Conservation (phyloP, 2,888 invertebrate genomes). For the Drosophila setosimentum region DNA sequence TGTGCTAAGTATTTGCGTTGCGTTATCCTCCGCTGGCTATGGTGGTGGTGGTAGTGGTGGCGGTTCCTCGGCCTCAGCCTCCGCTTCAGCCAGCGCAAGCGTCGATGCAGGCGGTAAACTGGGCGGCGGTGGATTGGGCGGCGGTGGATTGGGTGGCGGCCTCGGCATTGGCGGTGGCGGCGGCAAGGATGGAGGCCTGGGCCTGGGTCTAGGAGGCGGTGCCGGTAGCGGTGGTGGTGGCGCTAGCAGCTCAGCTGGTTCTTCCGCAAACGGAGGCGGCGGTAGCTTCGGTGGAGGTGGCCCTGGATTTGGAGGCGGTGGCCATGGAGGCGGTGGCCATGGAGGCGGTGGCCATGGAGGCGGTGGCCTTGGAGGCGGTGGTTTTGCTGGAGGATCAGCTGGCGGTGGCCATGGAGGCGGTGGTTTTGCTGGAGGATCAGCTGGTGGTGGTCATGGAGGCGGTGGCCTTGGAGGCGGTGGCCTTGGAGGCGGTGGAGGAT, state of each 20-base stretch:
- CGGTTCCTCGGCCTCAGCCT: constrained; percentile 44
- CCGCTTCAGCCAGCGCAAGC: constrained; percentile 48
- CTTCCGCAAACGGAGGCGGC: constrained; percentile 26
- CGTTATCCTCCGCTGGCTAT: constrained; percentile 64
- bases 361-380: constrained; percentile 14
- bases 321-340: constrained; percentile 11
- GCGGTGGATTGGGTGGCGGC: constrained; percentile 13
- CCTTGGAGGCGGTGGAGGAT: constrained; percentile 8
- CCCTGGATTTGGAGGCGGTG: constrained; percentile 25
- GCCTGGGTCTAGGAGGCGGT: constrained; percentile 9
- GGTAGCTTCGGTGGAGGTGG: constrained; percentile 26
- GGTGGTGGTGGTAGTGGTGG: constrained; percentile 56
- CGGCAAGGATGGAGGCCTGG: constrained; percentile 27
- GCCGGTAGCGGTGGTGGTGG: constrained; percentile 21
- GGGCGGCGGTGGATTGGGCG: constrained; percentile 33
- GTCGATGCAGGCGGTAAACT: constrained; percentile 36
- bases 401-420: constrained; percentile 1
- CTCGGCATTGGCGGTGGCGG: constrained; percentile 39
- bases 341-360: constrained; percentile 24
- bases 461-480: constrained; percentile 25
- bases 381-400: background rate
- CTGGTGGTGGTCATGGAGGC: constrained; percentile 4
- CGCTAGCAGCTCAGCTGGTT: constrained; percentile 13
- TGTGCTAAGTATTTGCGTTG: constrained; percentile 73
- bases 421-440: background rate